These are phyloP conservation scores for Liasis olivaceus DNA, from an alignment of 2,797 vertebrate species.

Conservation along the genomic window DNA sequence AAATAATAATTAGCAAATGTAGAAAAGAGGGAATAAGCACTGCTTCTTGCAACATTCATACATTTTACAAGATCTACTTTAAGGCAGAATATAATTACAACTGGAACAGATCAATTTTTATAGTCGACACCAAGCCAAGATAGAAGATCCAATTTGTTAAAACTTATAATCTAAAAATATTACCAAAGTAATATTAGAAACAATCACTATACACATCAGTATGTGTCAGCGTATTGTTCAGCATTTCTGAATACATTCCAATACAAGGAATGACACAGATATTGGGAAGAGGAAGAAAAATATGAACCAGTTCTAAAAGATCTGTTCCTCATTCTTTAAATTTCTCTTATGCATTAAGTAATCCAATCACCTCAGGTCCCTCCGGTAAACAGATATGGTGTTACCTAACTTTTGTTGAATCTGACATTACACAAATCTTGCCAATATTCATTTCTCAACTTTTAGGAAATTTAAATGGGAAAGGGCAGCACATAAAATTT, in stretches of 20 bases:
- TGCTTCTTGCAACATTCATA: neutral
- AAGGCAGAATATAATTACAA: neutral
- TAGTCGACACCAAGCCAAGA: neutral
- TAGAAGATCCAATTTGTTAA: neutral
- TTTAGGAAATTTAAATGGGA: neutral
- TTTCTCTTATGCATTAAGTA: neutral
- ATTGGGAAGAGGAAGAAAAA: neutral
- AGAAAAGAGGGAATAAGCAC: neutral
- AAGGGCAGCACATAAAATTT: neutral
- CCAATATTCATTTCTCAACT: neutral
- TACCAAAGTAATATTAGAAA: neutral
- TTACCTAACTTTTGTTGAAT: neutral
- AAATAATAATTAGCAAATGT: neutral
- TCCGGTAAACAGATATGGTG: neutral
- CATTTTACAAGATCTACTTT: neutral
- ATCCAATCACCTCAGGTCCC: neutral
- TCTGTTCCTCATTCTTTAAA: slow-evolving; percentile 16
- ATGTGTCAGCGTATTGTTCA: neutral
- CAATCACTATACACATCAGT: neutral
- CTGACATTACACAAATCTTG: neutral
- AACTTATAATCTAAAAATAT: neutral
- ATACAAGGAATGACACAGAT: neutral
- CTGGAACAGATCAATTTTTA: neutral
- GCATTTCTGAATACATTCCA: neutral
- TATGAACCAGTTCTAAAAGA: neutral